A percentile compares a stretch with the other conserved stretches of the same genome.
Conservation (phyloP, 2,888 invertebrate species). For the Heliconius ismenius region DNA sequence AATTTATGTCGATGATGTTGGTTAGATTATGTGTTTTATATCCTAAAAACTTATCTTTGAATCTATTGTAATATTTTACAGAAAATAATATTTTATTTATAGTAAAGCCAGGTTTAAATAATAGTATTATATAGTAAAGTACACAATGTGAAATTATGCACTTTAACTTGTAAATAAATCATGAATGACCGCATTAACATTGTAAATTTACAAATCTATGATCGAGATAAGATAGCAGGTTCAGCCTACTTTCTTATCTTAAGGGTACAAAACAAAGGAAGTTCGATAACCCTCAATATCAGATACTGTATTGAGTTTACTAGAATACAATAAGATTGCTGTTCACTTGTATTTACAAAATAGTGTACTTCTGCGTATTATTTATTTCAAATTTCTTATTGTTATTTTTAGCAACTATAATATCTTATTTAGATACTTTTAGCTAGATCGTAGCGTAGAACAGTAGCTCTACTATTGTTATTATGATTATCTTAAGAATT, state of each 20-base stretch:
- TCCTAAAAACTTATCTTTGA: no score
- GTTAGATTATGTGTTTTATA: not conserved
- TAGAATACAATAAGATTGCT: constrained; percentile 28
- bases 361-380: not conserved
- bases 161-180: constrained; percentile 8
- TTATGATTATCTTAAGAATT: no score
- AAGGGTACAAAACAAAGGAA: constrained; percentile 32
- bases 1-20: constrained; percentile 6
- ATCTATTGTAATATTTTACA: no score
- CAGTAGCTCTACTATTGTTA: no score
- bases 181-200: constrained; percentile 1
- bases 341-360: constrained; percentile 1
- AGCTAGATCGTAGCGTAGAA: no score
- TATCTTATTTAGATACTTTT: not conserved
- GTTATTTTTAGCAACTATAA: not conserved
- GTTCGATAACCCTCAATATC: constrained; percentile 38
- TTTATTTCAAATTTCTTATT: not conserved
- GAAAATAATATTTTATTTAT: not conserved
- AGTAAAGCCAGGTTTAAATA: not conserved
- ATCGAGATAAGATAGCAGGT: constrained; percentile 31
- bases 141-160: not conserved
- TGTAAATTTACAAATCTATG: constrained; percentile 16
- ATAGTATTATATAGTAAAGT: not conserved
- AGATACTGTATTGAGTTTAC: constrained; percentile 33
- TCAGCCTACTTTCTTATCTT: constrained; percentile 36